Conservation (phyloP, 2,113 vertebrate genomes). For the Cervus canadensis region DNA sequence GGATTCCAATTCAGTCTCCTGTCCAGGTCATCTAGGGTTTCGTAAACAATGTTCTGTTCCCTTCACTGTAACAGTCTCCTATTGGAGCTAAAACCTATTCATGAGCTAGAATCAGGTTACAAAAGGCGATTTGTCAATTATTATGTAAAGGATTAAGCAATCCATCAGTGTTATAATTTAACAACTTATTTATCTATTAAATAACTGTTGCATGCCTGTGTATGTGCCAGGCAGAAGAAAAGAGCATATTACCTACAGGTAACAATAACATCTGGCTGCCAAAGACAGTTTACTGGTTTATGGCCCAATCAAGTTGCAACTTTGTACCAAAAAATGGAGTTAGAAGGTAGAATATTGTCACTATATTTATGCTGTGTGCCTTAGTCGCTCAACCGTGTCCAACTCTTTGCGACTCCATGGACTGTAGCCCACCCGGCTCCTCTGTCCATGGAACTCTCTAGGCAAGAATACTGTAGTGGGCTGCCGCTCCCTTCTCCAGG, state of each 20-base stretch:
- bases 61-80: background rate
- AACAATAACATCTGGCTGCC: background rate
- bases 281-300: background rate
- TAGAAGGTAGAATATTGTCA: background rate
- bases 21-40: background rate
- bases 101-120: background rate
- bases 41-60: background rate
- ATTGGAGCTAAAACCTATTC: background rate
- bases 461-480: background rate
- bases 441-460: background rate
- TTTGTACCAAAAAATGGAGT: background rate
- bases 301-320: background rate
- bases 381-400: background rate
- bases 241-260: background rate
- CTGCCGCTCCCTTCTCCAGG: background rate
- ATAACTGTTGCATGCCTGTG: background rate
- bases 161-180: background rate
- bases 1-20: background rate
- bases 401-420: background rate
- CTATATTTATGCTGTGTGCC: background rate
- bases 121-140: background rate
- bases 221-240: background rate
- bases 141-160: background rate
- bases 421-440: background rate
- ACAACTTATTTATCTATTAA: slow-evolving; percentile 1